Evolutionary conservation across 1,140 invertebrate genomes (phyloP), one percentile per base, ranked within the genome.

Genomic region (Pseudoatta argentina): DNA sequence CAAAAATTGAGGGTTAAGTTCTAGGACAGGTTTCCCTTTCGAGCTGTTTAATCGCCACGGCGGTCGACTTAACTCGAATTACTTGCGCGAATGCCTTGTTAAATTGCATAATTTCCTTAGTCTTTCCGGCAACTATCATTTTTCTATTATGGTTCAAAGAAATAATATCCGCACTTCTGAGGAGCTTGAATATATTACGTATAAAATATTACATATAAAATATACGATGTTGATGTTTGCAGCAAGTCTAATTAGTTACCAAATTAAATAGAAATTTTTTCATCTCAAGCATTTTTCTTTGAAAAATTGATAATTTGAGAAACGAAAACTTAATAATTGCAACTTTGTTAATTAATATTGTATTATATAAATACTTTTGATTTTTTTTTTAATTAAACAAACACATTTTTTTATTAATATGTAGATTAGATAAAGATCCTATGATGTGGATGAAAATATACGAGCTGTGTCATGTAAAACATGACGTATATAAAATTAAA

Each of bases 41-140:
- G 63, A 72, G 39, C 55, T 61, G 69, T 27, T 83, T 83, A 83
- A 83, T 83, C 79, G 79, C 57, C 57, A 69, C 55, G 55, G 55
- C 55, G 79, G 30, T 83, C 79, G 55, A 75, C 69, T 75, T 83
- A 83, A 83, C 79, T 83, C 44, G 69, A 69, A 83, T 83, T 83
- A 83, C 69, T 83, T 73, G 69, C 79, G 55, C 69, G 79, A 83
- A 75, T 83, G 55, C 69, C 14, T 83, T 44, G 79, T 75, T 83
- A 83, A 83, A 83, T 83, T 83, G 79, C 79, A 83, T 83, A 83
- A 83, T 83, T 51, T 83, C n/a, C 79, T 48, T n/a, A 55, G 53
- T 73, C 39, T 55, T 73, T 83, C 69, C 55, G 69, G 44, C 27
- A 30, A 51, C 8, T 27, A n/a, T 27, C 30, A 64, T 83, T 83